Base-by-base conservation (phyloP, 2,888 invertebrate genomes). In the Sminthurides aquaticus region DNA sequence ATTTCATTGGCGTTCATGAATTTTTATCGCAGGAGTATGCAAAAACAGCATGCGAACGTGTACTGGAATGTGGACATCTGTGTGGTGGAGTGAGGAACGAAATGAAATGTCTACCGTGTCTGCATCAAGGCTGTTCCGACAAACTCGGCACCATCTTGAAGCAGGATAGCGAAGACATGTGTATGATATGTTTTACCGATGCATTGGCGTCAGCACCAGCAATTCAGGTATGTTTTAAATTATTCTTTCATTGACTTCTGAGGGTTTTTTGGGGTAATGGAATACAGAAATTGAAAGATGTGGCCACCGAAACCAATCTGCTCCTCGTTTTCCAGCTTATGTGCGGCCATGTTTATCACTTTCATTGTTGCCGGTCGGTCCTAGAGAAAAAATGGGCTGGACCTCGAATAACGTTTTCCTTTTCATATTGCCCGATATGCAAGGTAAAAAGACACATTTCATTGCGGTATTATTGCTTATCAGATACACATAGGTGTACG, bases 101-200 rank as follows among this genome's bases (percentile, higher is more conserved):
- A 80, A 75, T 76, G 15, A 80, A 80, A 60, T 98, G 97, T 77
- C 80, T 97, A 74, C 94, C 96, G 1, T 98, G 98, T 77, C 81
- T 98, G 71, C 87, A 89, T 75, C 87, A 89, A 75, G 88, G 94
- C 1, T 96, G 96, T 77, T 71, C 71, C 1, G 74, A 72, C 29
- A 72, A 73, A 62, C 60, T 69, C 11, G 72, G 72, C 29, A 70
- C 75, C 15, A 69, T 72, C 20, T 82, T 97, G 60, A 88, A 91
- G 20, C 98, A 98, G 79, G 98, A 98, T 79, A 93, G 93, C 0
- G 98, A 98, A 76, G 98, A 98, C 78, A 95, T 98, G 93, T 98
- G 98, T 80, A 97, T 98, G 92, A 93, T 98, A 75, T 98, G 98
- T 79, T 98, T 98, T 80, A 94, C 95, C 0, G 98, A 98, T 78